These are phyloP conservation scores for Pipistrellus pygmaeus DNA, from an alignment of 2,797 vertebrate species.

Conservation along the genomic window DNA sequence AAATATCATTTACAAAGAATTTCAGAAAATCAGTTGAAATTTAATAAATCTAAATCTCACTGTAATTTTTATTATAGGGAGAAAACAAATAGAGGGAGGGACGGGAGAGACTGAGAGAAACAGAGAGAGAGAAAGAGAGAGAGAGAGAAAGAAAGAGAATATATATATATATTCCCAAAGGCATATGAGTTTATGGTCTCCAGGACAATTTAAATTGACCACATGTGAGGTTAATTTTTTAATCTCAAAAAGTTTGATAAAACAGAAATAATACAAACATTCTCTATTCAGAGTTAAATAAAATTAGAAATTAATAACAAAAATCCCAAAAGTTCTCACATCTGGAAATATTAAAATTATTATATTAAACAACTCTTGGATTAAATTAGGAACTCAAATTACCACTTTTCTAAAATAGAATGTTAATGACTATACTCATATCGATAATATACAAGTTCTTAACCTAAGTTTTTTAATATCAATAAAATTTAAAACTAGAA, in stretches of 20 bases:
- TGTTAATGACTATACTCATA: not conserved
- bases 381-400: not conserved
- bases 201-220: not conserved
- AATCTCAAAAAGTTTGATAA: not conserved
- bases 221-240: not conserved
- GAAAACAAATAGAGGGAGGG: not conserved
- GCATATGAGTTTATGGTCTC: not conserved
- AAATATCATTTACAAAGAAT: not conserved
- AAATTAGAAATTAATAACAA: not conserved
- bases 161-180: not conserved
- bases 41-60: not conserved
- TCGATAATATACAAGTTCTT: not conserved
- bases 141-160: no score
- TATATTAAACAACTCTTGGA: not conserved
- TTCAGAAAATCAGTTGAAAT: not conserved
- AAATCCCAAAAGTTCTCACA: not conserved
- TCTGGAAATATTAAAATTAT: constrained; percentile 17
- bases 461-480: not conserved
- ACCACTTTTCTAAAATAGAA: not conserved
- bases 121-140: not conserved
- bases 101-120: not conserved
- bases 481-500: not conserved
- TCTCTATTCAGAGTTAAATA: not conserved
- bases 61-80: not conserved
- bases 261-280: not conserved